A percentile compares a stretch with the other conserved stretches of the same genome.
Evolutionary conservation across 2,797 vertebrate species (phyloP).

Genomic region (Amblyraja radiata): DNA sequence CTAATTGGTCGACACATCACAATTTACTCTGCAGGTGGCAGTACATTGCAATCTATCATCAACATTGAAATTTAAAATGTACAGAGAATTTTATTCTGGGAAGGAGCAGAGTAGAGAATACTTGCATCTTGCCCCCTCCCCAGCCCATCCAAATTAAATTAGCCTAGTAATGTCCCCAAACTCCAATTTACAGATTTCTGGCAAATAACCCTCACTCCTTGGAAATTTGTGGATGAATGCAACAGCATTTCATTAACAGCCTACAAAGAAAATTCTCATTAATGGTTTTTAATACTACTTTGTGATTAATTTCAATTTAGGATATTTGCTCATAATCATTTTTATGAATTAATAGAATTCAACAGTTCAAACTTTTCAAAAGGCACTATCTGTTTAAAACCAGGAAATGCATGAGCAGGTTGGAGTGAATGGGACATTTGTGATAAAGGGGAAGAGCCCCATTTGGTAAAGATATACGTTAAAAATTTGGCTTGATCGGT

Average conservation of each 20-base stretch:
- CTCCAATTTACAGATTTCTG: background rate
- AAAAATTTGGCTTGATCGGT: background rate
- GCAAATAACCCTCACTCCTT: background rate
- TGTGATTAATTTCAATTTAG: background rate
- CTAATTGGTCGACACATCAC: background rate
- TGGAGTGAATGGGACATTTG: background rate
- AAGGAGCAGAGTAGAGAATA: background rate
- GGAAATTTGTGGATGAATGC: background rate
- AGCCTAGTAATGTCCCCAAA: background rate
- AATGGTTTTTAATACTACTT: background rate
- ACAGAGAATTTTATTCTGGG: background rate
- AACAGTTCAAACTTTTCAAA: background rate
- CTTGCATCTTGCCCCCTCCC: background rate
- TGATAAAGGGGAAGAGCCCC: background rate
- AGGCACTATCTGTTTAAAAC: background rate
- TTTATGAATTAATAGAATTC: background rate
- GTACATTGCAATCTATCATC: background rate
- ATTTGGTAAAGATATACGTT: background rate
- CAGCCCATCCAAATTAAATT: background rate
- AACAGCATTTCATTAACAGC: background rate
- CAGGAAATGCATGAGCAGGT: background rate
- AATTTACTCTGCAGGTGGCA: conserved; percentile 16
- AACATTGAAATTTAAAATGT: background rate
- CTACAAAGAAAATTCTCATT: background rate
- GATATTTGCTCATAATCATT: background rate